A percentile compares a stretch with the other conserved stretches of the same genome.
These are phyloP conservation scores for Tolypeutes matacus DNA, from an alignment of 2,797 vertebrate species.

Conservation along the genomic window DNA sequence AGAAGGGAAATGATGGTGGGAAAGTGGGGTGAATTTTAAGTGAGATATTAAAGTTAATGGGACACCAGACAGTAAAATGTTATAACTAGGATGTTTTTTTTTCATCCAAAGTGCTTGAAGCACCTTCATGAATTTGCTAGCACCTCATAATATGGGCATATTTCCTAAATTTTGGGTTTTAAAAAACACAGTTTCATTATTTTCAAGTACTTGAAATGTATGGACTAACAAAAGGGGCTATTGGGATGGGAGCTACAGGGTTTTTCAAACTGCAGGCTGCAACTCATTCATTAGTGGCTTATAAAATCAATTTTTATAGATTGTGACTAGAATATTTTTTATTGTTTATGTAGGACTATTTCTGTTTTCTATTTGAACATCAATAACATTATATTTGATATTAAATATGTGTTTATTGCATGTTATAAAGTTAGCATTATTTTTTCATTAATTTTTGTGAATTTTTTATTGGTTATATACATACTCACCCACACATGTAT, in stretches of 20 bases:
- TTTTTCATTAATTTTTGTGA: neutral
- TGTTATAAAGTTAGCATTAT: neutral
- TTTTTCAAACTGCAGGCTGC: neutral
- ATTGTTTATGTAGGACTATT: slow-evolving; percentile 3
- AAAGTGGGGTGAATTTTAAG: rapidly evolving
- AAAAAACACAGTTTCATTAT: neutral
- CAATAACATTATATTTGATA: too few relatives aligned
- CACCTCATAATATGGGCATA: neutral
- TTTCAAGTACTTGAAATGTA: neutral
- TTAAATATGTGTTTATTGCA: too few relatives aligned
- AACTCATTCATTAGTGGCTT: neutral
- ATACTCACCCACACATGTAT: neutral
- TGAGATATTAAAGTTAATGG: neutral
- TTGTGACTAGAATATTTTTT: neutral
- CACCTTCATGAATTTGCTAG: neutral
- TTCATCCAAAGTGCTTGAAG: neutral
- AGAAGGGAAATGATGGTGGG: neutral
- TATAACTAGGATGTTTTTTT: neutral
- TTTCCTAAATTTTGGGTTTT: slow-evolving; percentile 46
- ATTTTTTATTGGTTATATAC: neutral
- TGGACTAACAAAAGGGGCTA: neutral
- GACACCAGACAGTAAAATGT: neutral
- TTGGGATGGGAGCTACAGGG: neutral
- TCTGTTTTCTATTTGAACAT: neutral
- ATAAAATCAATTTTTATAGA: neutral